Percentiles rank a stretch among this genome's conserved stretches.
These are phyloP conservation scores for Suncus etruscus DNA, from an alignment of 2,113 vertebrate species.

Conservation along the genomic window DNA sequence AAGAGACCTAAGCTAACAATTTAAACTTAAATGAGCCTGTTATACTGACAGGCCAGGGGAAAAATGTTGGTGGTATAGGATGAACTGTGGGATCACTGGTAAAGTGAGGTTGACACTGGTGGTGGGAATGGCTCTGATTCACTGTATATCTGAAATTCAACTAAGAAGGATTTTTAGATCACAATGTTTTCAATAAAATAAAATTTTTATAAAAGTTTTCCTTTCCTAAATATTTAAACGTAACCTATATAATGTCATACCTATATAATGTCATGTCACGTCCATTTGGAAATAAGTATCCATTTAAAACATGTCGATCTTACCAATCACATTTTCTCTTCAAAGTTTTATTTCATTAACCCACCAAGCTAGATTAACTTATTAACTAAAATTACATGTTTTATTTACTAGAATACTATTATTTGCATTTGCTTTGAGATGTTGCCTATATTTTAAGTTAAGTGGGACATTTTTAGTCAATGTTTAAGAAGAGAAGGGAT, in stretches of 20 bases:
- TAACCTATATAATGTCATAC: background rate
- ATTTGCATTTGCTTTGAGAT: background rate
- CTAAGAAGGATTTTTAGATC: too few relatives aligned
- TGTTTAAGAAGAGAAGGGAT: background rate
- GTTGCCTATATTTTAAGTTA: slow-evolving; percentile 46
- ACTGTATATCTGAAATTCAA: too few relatives aligned
- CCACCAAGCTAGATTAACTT: slow-evolving; percentile 4
- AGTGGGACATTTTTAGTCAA: background rate
- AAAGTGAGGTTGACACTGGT: too few relatives aligned
- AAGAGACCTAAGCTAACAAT: too few relatives aligned
- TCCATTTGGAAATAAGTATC: slow-evolving; percentile 15
- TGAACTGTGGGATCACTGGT: too few relatives aligned
- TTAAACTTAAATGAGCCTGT: too few relatives aligned
- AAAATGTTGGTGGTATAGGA: too few relatives aligned
- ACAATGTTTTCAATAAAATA: too few relatives aligned
- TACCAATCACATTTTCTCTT: slow-evolving; percentile 13
- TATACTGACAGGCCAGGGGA: too few relatives aligned
- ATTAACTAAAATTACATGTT: slow-evolving; percentile 24
- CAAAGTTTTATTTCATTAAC: slow-evolving; percentile 41
- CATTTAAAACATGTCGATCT: slow-evolving; percentile 28
- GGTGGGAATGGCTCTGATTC: too few relatives aligned
- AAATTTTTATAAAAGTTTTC: too few relatives aligned
- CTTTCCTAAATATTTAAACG: background rate
- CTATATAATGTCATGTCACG: background rate
- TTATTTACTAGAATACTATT: slow-evolving; percentile 37